These are phyloP conservation scores for Chalcosyrphus nemorum DNA, from an alignment of 2,888 invertebrate genomes.

Conservation along the genomic window DNA sequence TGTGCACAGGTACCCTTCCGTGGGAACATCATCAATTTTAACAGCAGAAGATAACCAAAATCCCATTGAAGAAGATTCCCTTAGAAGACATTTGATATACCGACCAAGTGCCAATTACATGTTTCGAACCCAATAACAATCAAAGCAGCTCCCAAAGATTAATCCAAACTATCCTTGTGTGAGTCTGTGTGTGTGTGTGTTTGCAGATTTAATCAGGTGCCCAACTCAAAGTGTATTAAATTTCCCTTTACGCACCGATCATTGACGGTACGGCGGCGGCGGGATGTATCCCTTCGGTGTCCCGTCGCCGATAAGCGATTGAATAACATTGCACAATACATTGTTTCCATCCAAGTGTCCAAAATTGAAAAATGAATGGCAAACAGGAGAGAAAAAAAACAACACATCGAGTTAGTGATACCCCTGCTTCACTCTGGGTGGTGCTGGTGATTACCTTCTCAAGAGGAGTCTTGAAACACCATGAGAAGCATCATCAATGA, in stretches of 20 bases:
- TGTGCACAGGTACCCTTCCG: not conserved
- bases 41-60: constrained; percentile 18
- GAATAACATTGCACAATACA: constrained; percentile 56
- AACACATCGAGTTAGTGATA: constrained; percentile 14
- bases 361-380: constrained; percentile 64
- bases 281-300: constrained; percentile 7
- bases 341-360: constrained; percentile 58
- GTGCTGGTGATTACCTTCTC: constrained; percentile 43
- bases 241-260: constrained; percentile 27
- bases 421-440: constrained; percentile 15
- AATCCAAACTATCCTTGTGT: constrained; percentile 1
- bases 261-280: constrained; percentile 8
- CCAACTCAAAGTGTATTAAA: constrained; percentile 31
- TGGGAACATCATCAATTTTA: constrained; percentile 57
- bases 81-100: constrained; percentile 58
- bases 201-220: constrained; percentile 67
- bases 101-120: constrained; percentile 67
- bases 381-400: constrained; percentile 4
- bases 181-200: not conserved
- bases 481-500: constrained; percentile 30
- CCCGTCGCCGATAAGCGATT: constrained; percentile 51
- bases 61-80: constrained; percentile 19
- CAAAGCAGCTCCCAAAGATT: constrained; percentile 50
- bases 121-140: constrained; percentile 63
- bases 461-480: constrained; percentile 28